These are phyloP conservation scores for Ephialtes manifestator DNA, from an alignment of 2,888 invertebrate species.

Conservation along the genomic window DNA sequence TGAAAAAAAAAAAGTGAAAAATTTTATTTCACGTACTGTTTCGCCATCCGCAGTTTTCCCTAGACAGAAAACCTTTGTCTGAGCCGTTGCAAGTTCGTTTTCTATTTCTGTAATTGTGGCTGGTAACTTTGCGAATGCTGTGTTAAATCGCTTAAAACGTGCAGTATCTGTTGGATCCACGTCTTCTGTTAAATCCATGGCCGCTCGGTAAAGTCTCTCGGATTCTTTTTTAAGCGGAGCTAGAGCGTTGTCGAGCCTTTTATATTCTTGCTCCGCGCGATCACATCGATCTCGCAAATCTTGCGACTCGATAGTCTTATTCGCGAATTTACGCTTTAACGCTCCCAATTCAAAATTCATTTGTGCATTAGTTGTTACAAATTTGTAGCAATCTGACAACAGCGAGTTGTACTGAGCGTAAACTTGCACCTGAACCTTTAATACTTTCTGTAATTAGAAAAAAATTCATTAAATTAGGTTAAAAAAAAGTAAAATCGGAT, in stretches of 20 bases:
- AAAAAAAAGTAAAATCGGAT: neutral
- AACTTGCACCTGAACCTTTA: slow-evolving; percentile 78
- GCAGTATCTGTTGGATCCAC: slow-evolving; percentile 88
- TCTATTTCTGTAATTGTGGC: slow-evolving; percentile 87
- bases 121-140: slow-evolving; percentile 86
- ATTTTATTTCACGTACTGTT: slow-evolving; percentile 85
- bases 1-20: no score
- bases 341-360: slow-evolving; percentile 76
- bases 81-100: slow-evolving; percentile 87
- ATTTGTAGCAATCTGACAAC: slow-evolving; percentile 79
- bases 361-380: slow-evolving; percentile 75
- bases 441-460: slow-evolving; percentile 67
- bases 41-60: slow-evolving; percentile 87
- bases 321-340: slow-evolving; percentile 67
- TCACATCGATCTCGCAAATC: slow-evolving; percentile 79
- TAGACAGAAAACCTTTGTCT: slow-evolving; percentile 90
- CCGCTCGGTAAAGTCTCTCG: slow-evolving; percentile 87
- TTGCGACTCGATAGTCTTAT: slow-evolving; percentile 81
- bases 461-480: neutral
- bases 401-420: slow-evolving; percentile 78
- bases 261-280: slow-evolving; percentile 81
- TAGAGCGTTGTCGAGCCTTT: slow-evolving; percentile 78
- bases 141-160: slow-evolving; percentile 85
- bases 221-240: slow-evolving; percentile 85
- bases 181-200: slow-evolving; percentile 87